Conservation (phyloP, 1,140 invertebrate species). For the Orius insidiosus region DNA sequence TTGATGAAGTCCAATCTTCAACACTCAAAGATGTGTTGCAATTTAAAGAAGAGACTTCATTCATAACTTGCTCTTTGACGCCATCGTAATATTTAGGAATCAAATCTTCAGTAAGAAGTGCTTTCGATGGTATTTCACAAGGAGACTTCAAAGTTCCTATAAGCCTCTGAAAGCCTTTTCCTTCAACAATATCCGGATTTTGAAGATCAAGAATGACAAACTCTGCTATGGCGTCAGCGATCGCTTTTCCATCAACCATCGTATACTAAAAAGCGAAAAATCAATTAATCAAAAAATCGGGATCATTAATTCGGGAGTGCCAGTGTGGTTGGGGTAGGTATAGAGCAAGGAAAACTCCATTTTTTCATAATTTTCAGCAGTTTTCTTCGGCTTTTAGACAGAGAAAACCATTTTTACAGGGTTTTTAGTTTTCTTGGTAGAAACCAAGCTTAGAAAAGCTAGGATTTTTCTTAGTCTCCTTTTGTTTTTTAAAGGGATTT, state of each 20-base stretch:
- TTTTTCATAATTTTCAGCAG: no score
- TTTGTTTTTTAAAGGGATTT: no score
- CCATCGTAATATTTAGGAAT: constrained; percentile 32
- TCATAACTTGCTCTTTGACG: constrained; percentile 26
- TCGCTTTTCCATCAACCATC: constrained; percentile 23
- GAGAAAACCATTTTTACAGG: no score
- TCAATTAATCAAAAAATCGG: no score
- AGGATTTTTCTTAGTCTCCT: no score
- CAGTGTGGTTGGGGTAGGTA: no score
- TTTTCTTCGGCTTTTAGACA: no score
- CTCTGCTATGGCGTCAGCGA: constrained; percentile 30
- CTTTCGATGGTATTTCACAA: constrained; percentile 34
- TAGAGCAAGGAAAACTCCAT: no score
- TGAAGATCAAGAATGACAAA: constrained; percentile 32
- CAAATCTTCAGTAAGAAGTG: constrained; percentile 31
- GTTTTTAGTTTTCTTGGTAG: no score
- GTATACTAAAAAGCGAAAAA: constrained; percentile 15
- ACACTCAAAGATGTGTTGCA: constrained; percentile 29
- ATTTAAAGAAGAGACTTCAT: constrained; percentile 22
- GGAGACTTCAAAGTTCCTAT: constrained; percentile 31
- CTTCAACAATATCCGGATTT: constrained; percentile 31
- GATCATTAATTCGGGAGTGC: no score
- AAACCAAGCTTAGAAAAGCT: no score
- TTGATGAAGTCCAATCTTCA: constrained; percentile 32
- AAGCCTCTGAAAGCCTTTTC: constrained; percentile 30